Conservation (phyloP, 1,140 invertebrate genomes). For the Cherax quadricarinatus region DNA sequence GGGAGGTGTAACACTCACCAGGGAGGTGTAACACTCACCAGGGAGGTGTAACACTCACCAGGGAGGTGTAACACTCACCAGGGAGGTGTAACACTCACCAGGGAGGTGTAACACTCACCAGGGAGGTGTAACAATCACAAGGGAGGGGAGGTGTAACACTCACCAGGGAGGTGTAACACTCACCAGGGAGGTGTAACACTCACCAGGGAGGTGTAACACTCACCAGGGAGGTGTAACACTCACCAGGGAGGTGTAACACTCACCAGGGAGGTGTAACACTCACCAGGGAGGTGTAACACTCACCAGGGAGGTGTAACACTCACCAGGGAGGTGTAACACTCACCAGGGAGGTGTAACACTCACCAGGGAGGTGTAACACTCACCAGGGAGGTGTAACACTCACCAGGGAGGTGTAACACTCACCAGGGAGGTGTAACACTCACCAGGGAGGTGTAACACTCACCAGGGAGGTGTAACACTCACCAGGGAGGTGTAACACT, state of each 20-base stretch:
- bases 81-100: slow-evolving; percentile 80
- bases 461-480: slow-evolving; percentile 92
- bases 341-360: slow-evolving; percentile 92
- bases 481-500: too few species aligned
- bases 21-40: slow-evolving; percentile 80
- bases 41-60: slow-evolving; percentile 90
- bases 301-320: too few species aligned
- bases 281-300: slow-evolving; percentile 92
- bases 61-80: too few species aligned
- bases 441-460: slow-evolving; percentile 43
- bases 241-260: too few species aligned
- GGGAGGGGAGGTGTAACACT: slow-evolving; percentile 53
- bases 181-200: too few species aligned
- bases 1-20: too few species aligned
- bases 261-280: slow-evolving; percentile 43
- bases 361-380: too few species aligned
- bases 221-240: slow-evolving; percentile 92
- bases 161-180: slow-evolving; percentile 92
- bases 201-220: slow-evolving; percentile 43
- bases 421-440: too few species aligned
- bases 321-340: slow-evolving; percentile 43
- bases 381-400: slow-evolving; percentile 43
- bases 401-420: slow-evolving; percentile 92
- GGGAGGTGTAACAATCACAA: too few species aligned
- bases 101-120: slow-evolving; percentile 90